phyloP scores from a whole-genome alignment of 1,140 invertebrate genomes.

The Aphaenogaster floridana region DNA sequence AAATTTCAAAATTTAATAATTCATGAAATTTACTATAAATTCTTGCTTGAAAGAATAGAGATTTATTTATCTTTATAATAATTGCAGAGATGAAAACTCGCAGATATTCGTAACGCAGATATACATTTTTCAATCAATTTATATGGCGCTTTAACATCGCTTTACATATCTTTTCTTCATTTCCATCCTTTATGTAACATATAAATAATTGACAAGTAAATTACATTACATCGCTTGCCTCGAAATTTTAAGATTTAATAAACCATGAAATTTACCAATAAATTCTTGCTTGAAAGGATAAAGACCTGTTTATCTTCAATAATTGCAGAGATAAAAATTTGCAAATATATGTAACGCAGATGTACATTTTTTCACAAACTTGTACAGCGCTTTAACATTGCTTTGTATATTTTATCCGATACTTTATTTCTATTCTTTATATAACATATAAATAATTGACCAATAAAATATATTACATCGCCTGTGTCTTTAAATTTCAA shows the following conservation, averaged over 20 bases:
- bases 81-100: slow-evolving; percentile 25
- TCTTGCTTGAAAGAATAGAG: slow-evolving; percentile 1
- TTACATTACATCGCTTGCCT: neutral
- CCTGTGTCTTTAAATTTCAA: neutral
- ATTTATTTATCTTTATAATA: neutral
- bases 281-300: slow-evolving; percentile 13
- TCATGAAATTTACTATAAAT: neutral
- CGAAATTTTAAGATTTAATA: neutral
- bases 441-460: neutral
- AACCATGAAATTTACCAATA: neutral
- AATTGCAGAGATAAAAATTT: slow-evolving; percentile 20
- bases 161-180: neutral
- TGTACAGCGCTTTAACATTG: neutral
- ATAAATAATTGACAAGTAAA: neutral
- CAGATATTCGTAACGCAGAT: neutral
- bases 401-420: too few species aligned
- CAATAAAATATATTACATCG: neutral
- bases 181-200: neutral
- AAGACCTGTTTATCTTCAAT: neutral
- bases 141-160: neutral
- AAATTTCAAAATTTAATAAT: neutral
- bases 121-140: neutral
- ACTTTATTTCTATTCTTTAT: neutral
- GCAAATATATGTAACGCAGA: neutral
- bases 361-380: neutral